Base-by-base conservation (phyloP, 2,888 invertebrate genomes). In the Tachina grossa region DNA sequence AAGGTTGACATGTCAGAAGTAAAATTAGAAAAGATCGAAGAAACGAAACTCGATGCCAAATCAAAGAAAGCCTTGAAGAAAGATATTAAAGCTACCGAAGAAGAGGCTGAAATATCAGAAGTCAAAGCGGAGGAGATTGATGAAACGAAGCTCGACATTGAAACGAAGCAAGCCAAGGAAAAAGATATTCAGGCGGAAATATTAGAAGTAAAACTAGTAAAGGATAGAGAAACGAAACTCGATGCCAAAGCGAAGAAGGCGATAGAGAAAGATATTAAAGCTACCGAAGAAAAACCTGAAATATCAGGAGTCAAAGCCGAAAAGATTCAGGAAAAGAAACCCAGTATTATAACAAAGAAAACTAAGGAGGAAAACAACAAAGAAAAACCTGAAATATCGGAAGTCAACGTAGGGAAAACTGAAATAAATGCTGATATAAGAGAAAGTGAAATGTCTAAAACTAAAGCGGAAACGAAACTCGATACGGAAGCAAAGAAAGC, bases 1-100 rank as follows among this genome's bases (percentile, higher is more conserved):
- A 86, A 65, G 16, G 80, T 82, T 9, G 82, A 84, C 16, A 19
- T 77, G 9, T 87, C 87, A 11, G 82, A 85, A 72, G 53, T 51
- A 41, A 71, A 22, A 51, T 11, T 10, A n/a, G 80, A 83, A 57
- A 79, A 51, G 8, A 11, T 51, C 1, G 82, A 85, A 39, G 68
- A 65, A 3, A 61, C 74, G 10, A 66, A 79, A 41, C 5, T 55
- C n/a, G 79, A 69, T 13, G 4, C 16, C 13, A 61, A 31, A 31
- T 2, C 31, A 31, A 31, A 31, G 31, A 31, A 78, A 19, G 0
- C 63, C 4, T 63, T 19, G 49, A 76, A 88, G 6, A 49, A 55
- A 22, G 65, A 49, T 31, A 11, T 31, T 9, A 57, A 57, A 10
- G 45, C 66, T 3, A 11, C 41, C 1, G 14, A 65, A 41, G 45